phyloP scores from a whole-genome alignment of 2,113 vertebrate genomes.

The Rhea pennata region DNA sequence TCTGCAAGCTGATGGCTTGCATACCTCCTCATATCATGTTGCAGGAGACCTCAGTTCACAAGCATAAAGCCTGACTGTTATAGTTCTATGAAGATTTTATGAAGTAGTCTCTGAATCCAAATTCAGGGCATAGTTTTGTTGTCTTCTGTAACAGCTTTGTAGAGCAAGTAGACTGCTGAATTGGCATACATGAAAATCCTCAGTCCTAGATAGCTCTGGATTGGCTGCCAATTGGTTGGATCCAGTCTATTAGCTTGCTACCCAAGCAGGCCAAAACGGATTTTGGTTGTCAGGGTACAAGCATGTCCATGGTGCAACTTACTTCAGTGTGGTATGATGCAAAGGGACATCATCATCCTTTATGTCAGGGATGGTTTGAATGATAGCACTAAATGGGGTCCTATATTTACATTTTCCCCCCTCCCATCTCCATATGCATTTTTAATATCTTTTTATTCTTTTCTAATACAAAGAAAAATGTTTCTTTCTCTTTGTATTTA shows the following conservation, averaged over 20 bases:
- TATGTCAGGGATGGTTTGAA: neutral
- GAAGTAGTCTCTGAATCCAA: neutral
- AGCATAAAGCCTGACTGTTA: neutral
- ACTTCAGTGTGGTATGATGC: rapidly evolving
- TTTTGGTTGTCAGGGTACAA: neutral
- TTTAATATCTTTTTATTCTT: neutral
- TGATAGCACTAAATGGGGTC: neutral
- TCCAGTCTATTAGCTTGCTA: neutral
- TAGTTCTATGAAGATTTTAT: neutral
- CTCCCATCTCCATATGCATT: neutral
- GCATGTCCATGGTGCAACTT: neutral
- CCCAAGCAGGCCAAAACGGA: neutral
- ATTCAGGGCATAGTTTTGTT: neutral
- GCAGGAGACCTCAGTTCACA: neutral
- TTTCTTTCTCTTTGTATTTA: neutral
- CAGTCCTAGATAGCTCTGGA: neutral
- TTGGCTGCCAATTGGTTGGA: neutral
- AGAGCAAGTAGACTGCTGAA: neutral
- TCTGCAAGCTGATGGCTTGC: neutral
- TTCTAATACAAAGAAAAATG: neutral
- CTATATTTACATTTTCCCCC: neutral
- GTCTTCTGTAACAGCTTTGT: neutral
- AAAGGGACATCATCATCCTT: neutral
- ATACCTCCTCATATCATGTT: neutral
- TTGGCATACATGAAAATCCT: neutral